Conservation (phyloP, 2,888 invertebrate genomes). For the Pediacus dermestoides region DNA sequence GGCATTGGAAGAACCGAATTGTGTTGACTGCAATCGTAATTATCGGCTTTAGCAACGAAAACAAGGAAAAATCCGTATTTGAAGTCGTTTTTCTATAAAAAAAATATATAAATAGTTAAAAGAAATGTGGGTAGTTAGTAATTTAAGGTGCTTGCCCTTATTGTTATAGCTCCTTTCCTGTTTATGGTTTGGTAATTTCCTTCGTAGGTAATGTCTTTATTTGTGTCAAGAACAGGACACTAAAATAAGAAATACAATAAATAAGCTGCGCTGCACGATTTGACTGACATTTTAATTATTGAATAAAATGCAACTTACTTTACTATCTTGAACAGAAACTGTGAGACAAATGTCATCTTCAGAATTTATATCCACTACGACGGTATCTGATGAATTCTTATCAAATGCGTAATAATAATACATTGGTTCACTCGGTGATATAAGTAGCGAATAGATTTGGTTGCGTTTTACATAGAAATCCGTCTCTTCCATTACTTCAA, state of each 20-base stretch:
- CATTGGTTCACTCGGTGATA: constrained; percentile 56
- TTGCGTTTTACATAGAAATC: constrained; percentile 57
- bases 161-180: constrained; percentile 69
- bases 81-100: constrained; percentile 61
- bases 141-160: constrained; percentile 56
- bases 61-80: constrained; percentile 74
- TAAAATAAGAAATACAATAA: constrained; percentile 53
- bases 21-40: constrained; percentile 54
- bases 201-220: constrained; percentile 70
- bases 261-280: too few relatives aligned
- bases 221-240: constrained; percentile 83
- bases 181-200: constrained; percentile 77
- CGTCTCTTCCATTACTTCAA: constrained; percentile 57
- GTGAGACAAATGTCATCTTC: constrained; percentile 68
- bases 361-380: constrained; percentile 63
- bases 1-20: constrained; percentile 41
- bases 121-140: too few relatives aligned
- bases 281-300: too few relatives aligned
- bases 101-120: constrained; percentile 11
- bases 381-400: constrained; percentile 42
- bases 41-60: constrained; percentile 68
- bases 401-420: constrained; percentile 59
- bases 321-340: constrained; percentile 73
- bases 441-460: constrained; percentile 48
- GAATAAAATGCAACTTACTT: constrained; percentile 57